These are phyloP conservation scores for Lordiphosa fenestrarum DNA, from an alignment of 2,888 invertebrate genomes.

Conservation along the genomic window DNA sequence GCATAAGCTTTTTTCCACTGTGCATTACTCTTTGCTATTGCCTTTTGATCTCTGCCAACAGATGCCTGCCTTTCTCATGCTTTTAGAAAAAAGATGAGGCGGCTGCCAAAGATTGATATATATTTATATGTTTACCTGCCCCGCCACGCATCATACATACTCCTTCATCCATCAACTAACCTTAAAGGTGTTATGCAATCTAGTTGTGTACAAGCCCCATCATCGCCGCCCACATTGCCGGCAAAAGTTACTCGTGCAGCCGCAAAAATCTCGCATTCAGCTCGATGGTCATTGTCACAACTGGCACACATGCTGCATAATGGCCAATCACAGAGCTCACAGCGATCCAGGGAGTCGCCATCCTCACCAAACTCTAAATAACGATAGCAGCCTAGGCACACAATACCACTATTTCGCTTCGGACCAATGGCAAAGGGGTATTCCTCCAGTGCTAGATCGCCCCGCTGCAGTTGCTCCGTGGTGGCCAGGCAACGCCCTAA, in stretches of 20 bases:
- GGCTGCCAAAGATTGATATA: conserved; percentile 34
- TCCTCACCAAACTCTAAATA: conserved; percentile 80
- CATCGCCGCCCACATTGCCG: conserved; percentile 82
- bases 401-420: conserved; percentile 86
- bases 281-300: conserved; percentile 81
- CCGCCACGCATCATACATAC: background rate
- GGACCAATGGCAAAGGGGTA: conserved; percentile 88
- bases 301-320: conserved; percentile 81
- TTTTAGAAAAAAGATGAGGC: conserved; percentile 14
- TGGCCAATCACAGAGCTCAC: conserved; percentile 87
- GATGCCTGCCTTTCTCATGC: background rate
- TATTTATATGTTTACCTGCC: conserved; percentile 11
- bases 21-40: conserved; percentile 17
- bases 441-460: conserved; percentile 87
- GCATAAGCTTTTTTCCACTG: conserved; percentile 9
- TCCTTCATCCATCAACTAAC: conserved; percentile 79
- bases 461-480: conserved; percentile 84
- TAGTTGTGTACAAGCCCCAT: conserved; percentile 84
- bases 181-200: conserved; percentile 91
- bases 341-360: conserved; percentile 80
- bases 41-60: conserved; percentile 22
- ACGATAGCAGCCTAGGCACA: conserved; percentile 89
- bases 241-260: conserved; percentile 83
- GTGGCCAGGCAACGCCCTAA: conserved; percentile 88
- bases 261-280: conserved; percentile 86